Conservation (phyloP, 2,797 vertebrate species). For the Falco berigora region DNA sequence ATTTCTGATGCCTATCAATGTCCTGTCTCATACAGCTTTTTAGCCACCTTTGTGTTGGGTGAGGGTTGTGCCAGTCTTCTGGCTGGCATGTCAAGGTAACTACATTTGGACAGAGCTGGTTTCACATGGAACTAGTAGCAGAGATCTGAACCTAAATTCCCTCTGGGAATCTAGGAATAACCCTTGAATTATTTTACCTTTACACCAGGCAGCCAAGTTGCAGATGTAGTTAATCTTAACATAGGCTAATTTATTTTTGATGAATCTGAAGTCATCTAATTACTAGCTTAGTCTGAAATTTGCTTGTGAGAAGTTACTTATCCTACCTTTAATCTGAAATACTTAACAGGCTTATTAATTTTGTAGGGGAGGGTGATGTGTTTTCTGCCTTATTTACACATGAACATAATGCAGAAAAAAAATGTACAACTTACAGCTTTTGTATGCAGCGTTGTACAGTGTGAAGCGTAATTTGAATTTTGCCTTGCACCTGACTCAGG, state of each 20-base stretch:
- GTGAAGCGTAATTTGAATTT: neutral
- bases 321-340: neutral
- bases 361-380: neutral
- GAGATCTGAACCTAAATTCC: neutral
- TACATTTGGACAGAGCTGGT: neutral
- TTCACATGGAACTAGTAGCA: neutral
- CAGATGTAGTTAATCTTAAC: slow-evolving; percentile 12
- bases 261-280: neutral
- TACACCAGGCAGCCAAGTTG: neutral
- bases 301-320: neutral
- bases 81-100: neutral
- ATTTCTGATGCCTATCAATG: neutral
- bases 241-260: neutral
- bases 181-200: neutral
- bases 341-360: neutral
- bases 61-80: neutral
- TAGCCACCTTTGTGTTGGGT: accelerated
- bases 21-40: neutral
- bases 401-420: neutral
- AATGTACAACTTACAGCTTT: neutral
- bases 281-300: neutral
- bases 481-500: accelerated
- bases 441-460: accelerated
- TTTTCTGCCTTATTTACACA: neutral
- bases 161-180: neutral